Conservation (phyloP, 2,888 invertebrate genomes). For the Phortica magna region DNA sequence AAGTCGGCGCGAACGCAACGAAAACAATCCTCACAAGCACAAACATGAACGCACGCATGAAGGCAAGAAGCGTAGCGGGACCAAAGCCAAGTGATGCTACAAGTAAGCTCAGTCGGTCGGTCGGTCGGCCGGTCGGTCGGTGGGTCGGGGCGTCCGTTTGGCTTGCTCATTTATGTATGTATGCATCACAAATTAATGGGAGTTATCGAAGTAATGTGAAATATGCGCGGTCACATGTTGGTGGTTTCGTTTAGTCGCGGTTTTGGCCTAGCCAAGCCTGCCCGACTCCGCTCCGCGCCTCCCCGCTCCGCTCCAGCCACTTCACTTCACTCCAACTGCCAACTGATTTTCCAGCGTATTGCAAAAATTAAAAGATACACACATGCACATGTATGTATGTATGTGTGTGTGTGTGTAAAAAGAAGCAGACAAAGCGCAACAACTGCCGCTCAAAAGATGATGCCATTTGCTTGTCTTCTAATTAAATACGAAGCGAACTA, state of each 20-base stretch:
- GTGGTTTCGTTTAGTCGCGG: conserved; percentile 26
- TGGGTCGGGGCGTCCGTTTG: not conserved
- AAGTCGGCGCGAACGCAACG: conserved; percentile 61
- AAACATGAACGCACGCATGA: conserved; percentile 15
- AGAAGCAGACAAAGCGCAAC: too few relatives aligned
- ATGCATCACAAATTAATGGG: conserved; percentile 65
- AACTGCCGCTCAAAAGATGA: not conserved
- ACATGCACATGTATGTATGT: too few relatives aligned
- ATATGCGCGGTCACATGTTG: conserved; percentile 48
- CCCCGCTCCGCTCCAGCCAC: not conserved
- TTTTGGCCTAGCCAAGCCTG: not conserved
- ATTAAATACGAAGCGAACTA: conserved; percentile 70
- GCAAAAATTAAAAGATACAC: not conserved
- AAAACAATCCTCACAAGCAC: conserved; percentile 17
- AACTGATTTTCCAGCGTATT: not conserved
- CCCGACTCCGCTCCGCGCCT: too few relatives aligned
- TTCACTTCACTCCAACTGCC: not conserved
- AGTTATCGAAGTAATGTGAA: conserved; percentile 68
- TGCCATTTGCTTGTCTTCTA: conserved; percentile 47
- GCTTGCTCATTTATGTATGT: conserved; percentile 47
- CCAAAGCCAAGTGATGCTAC: not conserved
- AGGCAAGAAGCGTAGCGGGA: not conserved
- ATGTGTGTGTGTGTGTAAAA: too few relatives aligned
- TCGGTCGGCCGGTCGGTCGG: not conserved
- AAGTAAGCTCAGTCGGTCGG: not conserved